Evolutionary conservation across 2,888 invertebrate genomes (phyloP).

Genomic region (Hydroisotoma schaefferi): DNA sequence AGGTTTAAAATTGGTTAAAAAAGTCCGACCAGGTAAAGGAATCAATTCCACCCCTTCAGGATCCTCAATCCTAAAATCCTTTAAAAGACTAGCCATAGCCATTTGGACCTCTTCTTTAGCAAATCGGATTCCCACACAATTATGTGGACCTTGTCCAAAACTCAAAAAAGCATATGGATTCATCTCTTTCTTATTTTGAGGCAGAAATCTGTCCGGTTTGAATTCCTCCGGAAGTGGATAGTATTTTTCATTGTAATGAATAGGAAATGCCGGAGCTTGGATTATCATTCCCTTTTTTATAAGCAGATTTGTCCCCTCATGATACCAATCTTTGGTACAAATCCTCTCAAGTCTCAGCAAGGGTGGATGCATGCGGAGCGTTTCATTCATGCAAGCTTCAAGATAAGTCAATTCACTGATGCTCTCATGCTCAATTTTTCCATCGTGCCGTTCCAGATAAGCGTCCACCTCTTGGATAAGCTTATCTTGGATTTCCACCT

Average conservation of each 20-base stretch:
- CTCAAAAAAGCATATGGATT: slow-evolving; percentile 35
- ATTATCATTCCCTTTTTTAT: slow-evolving; percentile 22
- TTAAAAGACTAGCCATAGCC: slow-evolving; percentile 28
- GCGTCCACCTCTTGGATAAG: slow-evolving; percentile 26
- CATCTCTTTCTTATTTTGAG: slow-evolving; percentile 34
- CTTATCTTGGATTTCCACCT: slow-evolving; percentile 18
- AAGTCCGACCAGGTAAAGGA: slow-evolving; percentile 22
- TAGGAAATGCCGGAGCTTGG: slow-evolving; percentile 19
- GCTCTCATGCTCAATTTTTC: slow-evolving; percentile 27
- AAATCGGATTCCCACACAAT: slow-evolving; percentile 39
- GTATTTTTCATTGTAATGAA: slow-evolving; percentile 31
- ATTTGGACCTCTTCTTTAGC: slow-evolving; percentile 35
- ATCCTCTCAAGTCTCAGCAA: slow-evolving; percentile 29
- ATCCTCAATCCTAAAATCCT: slow-evolving; percentile 28
- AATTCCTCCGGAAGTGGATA: slow-evolving; percentile 24
- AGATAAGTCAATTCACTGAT: slow-evolving; percentile 28
- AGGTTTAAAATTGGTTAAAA: slow-evolving; percentile 18
- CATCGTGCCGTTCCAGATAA: slow-evolving; percentile 23
- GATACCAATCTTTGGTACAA: slow-evolving; percentile 32
- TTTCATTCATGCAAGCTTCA: slow-evolving; percentile 31
- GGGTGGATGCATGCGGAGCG: slow-evolving; percentile 30
- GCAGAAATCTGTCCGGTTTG: slow-evolving; percentile 36
- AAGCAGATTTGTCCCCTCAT: slow-evolving; percentile 17
- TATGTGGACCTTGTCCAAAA: slow-evolving; percentile 38
- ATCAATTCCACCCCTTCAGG: slow-evolving; percentile 21